phyloP scores from a whole-genome alignment of 2,113 vertebrate genomes.

The Neoarius graeffei region DNA sequence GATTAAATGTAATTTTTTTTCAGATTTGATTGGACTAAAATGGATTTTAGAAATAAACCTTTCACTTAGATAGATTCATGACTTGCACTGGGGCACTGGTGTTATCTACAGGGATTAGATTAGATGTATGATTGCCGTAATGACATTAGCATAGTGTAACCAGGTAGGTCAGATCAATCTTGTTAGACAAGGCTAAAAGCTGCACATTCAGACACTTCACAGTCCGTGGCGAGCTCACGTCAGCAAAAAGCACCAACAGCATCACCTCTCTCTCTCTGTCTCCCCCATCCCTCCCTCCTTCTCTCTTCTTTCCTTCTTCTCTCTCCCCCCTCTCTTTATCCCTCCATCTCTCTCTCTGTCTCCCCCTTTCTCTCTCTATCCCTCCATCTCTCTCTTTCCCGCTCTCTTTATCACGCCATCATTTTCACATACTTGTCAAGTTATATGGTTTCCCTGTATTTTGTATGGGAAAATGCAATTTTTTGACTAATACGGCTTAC shows the following conservation, averaged over 20 bases:
- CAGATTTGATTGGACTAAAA: too few relatives aligned
- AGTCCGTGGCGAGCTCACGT: conserved; percentile 44
- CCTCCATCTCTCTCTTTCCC: too few relatives aligned
- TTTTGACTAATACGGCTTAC: too few relatives aligned
- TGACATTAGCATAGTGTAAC: conserved; percentile 26
- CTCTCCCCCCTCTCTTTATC: neutral
- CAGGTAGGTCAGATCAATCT: conserved; percentile 25
- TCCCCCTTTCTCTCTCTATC: neutral
- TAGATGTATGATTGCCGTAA: conserved; percentile 26
- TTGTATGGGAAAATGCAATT: too few relatives aligned
- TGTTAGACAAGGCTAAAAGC: conserved; percentile 12
- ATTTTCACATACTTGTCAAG: too few relatives aligned
- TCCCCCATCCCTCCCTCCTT: neutral
- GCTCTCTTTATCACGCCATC: too few relatives aligned
- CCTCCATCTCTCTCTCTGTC: too few relatives aligned
- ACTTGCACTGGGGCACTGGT: neutral
- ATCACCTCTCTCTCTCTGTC: conserved; percentile 14
- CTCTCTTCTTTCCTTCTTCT: neutral
- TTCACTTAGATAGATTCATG: neutral
- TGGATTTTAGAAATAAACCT: too few relatives aligned
- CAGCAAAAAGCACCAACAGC: conserved; percentile 41
- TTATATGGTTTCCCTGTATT: too few relatives aligned
- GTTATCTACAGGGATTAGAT: neutral
- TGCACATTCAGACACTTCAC: conserved; percentile 34
- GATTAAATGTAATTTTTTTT: too few relatives aligned